A percentile compares a stretch with the other conserved stretches of the same genome.
These are phyloP conservation scores for Eonycteris spelaea DNA, from an alignment of 2,113 vertebrate species.

Conservation along the genomic window DNA sequence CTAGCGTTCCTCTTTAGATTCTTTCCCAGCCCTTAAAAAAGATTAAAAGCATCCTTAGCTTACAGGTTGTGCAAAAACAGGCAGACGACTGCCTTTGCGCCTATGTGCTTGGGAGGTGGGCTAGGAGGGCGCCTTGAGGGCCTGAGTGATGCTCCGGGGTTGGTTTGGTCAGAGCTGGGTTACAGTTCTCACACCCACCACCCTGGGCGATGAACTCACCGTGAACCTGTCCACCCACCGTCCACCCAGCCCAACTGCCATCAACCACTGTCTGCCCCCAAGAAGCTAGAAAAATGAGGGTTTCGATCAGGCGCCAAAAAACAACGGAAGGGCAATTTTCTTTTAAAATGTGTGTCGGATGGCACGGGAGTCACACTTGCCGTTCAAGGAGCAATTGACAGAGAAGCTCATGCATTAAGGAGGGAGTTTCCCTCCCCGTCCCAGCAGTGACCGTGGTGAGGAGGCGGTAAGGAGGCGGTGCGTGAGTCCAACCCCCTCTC, in stretches of 20 bases:
- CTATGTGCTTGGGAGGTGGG: background rate
- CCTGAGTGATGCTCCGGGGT: background rate
- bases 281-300: background rate
- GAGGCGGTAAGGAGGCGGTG: background rate
- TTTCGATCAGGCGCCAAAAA: background rate
- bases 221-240: too few species aligned
- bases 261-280: background rate
- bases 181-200: accelerated
- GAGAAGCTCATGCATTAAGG: background rate
- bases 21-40: background rate
- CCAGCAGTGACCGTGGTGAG: accelerated
- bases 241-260: background rate
- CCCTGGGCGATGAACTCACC: background rate
- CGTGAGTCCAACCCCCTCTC: background rate
- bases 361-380: background rate
- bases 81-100: background rate
- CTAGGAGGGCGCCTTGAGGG: background rate
- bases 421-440: background rate
- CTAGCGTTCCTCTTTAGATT: background rate
- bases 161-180: background rate
- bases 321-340: background rate
- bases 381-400: background rate
- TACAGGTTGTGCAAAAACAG: background rate
- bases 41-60: background rate
- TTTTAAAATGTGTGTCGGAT: background rate